These are phyloP conservation scores for Globicephala melas DNA, from an alignment of 2,113 vertebrate genomes.

Conservation along the genomic window DNA sequence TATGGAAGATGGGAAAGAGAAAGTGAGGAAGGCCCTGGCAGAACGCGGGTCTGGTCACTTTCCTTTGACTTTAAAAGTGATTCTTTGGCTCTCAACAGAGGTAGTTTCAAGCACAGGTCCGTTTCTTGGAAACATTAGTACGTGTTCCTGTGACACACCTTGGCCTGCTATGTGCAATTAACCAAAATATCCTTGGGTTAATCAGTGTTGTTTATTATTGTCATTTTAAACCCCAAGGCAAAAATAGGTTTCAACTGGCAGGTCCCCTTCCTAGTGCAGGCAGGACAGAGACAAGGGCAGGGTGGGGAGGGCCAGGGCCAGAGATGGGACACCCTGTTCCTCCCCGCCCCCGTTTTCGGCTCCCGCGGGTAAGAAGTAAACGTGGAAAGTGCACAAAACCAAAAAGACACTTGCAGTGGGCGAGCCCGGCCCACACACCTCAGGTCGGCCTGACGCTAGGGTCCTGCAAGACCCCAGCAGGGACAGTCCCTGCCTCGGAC, in stretches of 20 bases:
- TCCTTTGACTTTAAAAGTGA: neutral
- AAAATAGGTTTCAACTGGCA: neutral
- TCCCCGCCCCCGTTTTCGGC: neutral
- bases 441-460: no score
- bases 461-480: neutral
- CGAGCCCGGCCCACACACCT: neutral
- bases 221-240: neutral
- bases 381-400: neutral
- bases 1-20: no score
- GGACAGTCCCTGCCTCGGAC: neutral
- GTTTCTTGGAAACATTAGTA: neutral
- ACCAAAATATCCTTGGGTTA: neutral
- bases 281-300: neutral
- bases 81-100: neutral
- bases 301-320: neutral
- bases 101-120: neutral
- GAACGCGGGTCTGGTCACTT: fast-evolving
- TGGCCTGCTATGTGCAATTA: neutral
- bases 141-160: neutral
- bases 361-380: neutral
- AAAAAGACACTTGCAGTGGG: neutral
- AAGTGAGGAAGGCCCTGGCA: fast-evolving
- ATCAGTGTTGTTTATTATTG: neutral
- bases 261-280: neutral
- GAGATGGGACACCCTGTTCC: fast-evolving